Evolutionary conservation across 2,113 vertebrate species (phyloP).

Genomic region (Menidia beryllina): DNA sequence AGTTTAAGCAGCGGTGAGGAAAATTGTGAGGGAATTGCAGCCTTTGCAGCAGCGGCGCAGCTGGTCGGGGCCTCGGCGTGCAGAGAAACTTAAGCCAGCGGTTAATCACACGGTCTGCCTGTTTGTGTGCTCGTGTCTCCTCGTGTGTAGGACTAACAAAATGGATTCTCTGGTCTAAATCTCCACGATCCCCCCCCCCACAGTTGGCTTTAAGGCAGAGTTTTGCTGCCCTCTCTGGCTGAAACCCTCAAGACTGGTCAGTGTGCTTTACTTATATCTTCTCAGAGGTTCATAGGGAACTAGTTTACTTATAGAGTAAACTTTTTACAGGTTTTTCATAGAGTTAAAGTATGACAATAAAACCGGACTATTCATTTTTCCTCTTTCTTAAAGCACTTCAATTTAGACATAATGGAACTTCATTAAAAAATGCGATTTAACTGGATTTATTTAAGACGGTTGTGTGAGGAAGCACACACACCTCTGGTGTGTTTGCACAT

Average conservation of each 20-base stretch:
- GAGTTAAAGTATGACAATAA: too few relatives aligned
- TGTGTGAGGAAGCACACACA: too few relatives aligned
- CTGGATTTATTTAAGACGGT: too few relatives aligned
- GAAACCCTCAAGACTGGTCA: not conserved
- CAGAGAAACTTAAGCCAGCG: not conserved
- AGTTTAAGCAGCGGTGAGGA: not conserved
- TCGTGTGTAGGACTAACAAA: not conserved
- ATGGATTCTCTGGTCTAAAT: not conserved
- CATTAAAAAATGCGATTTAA: too few relatives aligned
- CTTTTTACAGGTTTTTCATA: too few relatives aligned
- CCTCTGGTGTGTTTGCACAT: too few relatives aligned
- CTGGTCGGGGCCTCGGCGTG: not conserved
- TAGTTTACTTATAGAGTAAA: too few relatives aligned
- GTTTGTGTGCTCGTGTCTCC: not conserved
- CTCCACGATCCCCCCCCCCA: not conserved
- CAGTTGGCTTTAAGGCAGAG: not conserved
- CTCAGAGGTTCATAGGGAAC: too few relatives aligned
- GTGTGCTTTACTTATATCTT: too few relatives aligned
- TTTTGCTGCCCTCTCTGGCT: constrained; percentile 22
- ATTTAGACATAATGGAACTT: too few relatives aligned
- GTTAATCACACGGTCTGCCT: not conserved
- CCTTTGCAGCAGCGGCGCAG: not conserved
- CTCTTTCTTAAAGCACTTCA: too few relatives aligned
- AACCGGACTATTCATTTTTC: too few relatives aligned
- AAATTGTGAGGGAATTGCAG: not conserved